These are phyloP conservation scores for Vespertilio murinus DNA, from an alignment of 2,797 vertebrate species.

Conservation along the genomic window DNA sequence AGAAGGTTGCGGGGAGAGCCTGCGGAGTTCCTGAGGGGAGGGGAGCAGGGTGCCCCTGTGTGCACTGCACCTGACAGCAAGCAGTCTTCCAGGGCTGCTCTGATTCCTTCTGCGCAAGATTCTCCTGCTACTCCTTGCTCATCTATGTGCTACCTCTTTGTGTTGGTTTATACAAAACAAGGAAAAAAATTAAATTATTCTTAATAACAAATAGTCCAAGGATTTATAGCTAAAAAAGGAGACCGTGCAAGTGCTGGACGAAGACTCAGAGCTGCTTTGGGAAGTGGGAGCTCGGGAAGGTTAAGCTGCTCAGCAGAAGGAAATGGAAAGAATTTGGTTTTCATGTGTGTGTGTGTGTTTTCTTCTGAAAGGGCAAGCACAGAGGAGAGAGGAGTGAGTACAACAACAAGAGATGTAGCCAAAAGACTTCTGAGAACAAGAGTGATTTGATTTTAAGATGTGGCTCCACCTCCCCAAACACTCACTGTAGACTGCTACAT, in stretches of 20 bases:
- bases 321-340: slow-evolving; percentile 61
- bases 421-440: background rate
- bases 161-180: background rate
- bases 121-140: background rate
- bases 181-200: background rate
- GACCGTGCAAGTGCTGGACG: background rate
- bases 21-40: background rate
- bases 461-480: background rate
- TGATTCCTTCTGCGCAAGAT: background rate
- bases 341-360: background rate
- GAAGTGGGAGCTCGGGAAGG: slow-evolving; percentile 3
- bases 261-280: slow-evolving; percentile 6
- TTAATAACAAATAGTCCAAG: slow-evolving; percentile 49
- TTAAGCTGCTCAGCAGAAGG: background rate
- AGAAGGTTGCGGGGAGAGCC: background rate
- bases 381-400: background rate
- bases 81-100: background rate
- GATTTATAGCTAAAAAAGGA: slow-evolving; percentile 39
- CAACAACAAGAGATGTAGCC: background rate
- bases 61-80: background rate
- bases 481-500: background rate
- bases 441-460: background rate
- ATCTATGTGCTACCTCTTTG: background rate
- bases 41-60: background rate
- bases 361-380: background rate